These are phyloP conservation scores for Oscheius sp. DNA, from an alignment of 2,888 invertebrate species.

Conservation along the genomic window DNA sequence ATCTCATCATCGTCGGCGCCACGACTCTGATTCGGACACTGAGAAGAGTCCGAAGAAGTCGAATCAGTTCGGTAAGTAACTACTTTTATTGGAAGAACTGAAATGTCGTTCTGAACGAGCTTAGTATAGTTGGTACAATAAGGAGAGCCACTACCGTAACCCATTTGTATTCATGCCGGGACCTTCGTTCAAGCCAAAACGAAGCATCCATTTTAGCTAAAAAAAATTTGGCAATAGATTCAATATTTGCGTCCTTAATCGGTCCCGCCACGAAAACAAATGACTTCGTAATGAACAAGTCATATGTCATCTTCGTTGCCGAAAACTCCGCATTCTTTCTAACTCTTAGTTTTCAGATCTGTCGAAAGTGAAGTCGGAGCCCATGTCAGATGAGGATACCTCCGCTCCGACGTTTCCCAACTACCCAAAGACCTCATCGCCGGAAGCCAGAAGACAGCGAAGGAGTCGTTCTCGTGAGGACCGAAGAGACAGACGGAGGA, in stretches of 20 bases:
- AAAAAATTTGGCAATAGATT: too few species aligned
- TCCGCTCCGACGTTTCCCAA: neutral
- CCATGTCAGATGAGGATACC: conserved; percentile 14
- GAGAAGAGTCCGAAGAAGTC: neutral
- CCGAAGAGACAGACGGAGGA: neutral
- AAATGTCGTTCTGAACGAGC: neutral
- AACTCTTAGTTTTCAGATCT: conserved; percentile 2
- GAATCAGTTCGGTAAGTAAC: too few species aligned
- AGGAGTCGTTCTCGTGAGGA: conserved; percentile 6
- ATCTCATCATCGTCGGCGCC: conserved; percentile 4
- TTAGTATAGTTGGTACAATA: too few species aligned
- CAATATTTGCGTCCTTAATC: too few species aligned
- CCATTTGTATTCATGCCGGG: too few species aligned
- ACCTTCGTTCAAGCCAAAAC: too few species aligned
- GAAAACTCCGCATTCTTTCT: neutral
- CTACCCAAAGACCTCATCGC: neutral
- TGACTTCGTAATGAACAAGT: too few species aligned
- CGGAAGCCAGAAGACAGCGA: neutral
- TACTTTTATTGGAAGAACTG: too few species aligned
- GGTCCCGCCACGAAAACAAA: too few species aligned
- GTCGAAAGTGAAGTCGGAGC: conserved; percentile 18
- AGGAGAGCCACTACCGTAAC: too few species aligned
- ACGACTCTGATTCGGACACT: neutral
- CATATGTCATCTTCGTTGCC: neutral
- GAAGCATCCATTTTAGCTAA: too few species aligned